Conservation (phyloP, 2,113 vertebrate species). For the Platycercus adscitus region DNA sequence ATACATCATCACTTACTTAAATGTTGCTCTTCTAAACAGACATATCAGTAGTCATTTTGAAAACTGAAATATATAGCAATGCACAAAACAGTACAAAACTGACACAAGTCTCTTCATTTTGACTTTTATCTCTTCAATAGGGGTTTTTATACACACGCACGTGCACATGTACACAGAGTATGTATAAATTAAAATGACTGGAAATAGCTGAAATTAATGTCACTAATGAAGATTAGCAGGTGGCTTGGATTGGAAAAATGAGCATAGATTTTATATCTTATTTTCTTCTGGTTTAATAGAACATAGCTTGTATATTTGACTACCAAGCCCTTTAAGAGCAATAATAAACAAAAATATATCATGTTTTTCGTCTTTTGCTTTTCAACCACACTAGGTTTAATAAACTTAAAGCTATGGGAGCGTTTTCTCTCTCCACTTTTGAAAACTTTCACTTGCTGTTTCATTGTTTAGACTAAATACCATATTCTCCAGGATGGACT, state of each 20-base stretch:
- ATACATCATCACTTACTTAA: constrained; percentile 18
- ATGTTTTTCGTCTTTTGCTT: constrained; percentile 58
- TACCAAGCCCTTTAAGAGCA: constrained; percentile 75
- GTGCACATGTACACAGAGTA: background rate
- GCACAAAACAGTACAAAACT: background rate
- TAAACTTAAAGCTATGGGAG: constrained; percentile 14
- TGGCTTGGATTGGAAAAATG: constrained; percentile 38
- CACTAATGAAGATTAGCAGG: constrained; percentile 45
- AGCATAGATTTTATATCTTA: constrained; percentile 62
- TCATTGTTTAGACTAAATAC: background rate
- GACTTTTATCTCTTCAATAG: background rate
- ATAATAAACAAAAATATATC: constrained; percentile 76
- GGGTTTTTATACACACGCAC: background rate
- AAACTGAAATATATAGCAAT: background rate
- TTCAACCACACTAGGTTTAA: constrained; percentile 43
- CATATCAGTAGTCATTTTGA: constrained; percentile 42
- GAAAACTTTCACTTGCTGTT: background rate
- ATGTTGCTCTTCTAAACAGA: constrained; percentile 33
- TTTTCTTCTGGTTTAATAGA: constrained; percentile 67
- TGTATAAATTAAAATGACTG: constrained; percentile 9
- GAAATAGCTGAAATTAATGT: constrained; percentile 42
- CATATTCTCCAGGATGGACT: background rate
- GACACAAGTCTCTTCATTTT: background rate
- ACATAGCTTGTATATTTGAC: constrained; percentile 62
- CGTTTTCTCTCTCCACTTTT: background rate